Evolutionary conservation across 2,113 vertebrate genomes (phyloP).

Genomic region (Pedetes capensis): DNA sequence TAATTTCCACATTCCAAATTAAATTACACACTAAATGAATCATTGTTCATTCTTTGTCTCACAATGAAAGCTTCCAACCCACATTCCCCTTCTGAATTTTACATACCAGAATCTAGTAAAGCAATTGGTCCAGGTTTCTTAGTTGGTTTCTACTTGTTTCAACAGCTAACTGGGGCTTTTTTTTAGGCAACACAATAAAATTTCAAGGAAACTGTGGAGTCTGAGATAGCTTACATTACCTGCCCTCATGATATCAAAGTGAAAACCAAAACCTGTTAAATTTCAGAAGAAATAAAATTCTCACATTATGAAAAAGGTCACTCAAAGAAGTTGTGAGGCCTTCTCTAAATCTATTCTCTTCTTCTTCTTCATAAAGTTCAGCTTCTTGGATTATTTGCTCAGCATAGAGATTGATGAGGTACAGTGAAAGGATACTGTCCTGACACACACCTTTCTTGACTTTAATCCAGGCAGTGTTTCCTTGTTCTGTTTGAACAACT

Average conservation of each 20-base stretch:
- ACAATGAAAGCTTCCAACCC: not conserved
- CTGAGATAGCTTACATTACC: not conserved
- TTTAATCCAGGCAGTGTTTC: too few relatives aligned
- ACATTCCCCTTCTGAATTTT: not conserved
- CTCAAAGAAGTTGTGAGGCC: not conserved
- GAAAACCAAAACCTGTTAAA: not conserved
- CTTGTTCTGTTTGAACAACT: too few relatives aligned
- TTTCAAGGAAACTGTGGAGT: not conserved
- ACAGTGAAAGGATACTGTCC: too few relatives aligned
- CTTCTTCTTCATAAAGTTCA: too few relatives aligned
- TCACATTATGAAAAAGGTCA: not conserved
- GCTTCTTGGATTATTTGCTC: too few relatives aligned
- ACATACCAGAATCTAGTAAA: not conserved
- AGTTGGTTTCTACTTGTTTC: not conserved
- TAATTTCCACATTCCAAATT: slow-evolving; percentile 56
- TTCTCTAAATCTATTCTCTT: not conserved
- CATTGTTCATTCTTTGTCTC: not conserved
- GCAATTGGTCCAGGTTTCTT: not conserved
- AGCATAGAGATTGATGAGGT: too few relatives aligned
- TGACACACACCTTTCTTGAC: too few relatives aligned
- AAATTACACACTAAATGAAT: slow-evolving; percentile 24
- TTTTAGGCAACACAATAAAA: not conserved
- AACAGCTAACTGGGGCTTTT: not conserved
- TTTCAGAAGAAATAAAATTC: slow-evolving; percentile 12
- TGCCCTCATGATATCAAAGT: not conserved